phyloP scores from a whole-genome alignment of 2,113 vertebrate species.

The Lagenorhynchus albirostris region DNA sequence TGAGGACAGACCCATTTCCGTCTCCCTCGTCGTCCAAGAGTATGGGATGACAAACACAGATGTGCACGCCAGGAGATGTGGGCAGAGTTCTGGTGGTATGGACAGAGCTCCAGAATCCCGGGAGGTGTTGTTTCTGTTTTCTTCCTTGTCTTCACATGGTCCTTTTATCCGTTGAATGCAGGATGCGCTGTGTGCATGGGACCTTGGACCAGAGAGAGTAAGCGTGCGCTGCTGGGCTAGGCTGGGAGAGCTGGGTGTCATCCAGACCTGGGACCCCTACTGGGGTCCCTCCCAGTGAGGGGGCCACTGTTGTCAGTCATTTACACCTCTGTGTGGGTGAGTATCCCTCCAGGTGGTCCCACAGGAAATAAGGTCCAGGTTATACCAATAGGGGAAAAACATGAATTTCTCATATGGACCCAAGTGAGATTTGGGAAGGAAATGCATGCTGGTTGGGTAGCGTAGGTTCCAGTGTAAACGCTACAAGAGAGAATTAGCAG shows the following conservation, averaged over 20 bases:
- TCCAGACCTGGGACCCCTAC: too few relatives aligned
- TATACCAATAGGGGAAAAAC: background rate
- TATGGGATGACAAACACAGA: background rate
- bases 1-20: background rate
- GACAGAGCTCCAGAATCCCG: background rate
- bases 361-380: background rate
- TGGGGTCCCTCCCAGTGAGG: too few relatives aligned
- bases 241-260: background rate
- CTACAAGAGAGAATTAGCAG: background rate
- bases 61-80: background rate
- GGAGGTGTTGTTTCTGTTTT: background rate
- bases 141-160: background rate
- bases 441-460: background rate
- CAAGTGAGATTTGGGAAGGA: background rate
- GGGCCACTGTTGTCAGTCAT: background rate
- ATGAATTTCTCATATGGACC: background rate
- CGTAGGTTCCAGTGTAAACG: background rate
- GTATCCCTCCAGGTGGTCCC: background rate
- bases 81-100: background rate
- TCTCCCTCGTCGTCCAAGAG: background rate
- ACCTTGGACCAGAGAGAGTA: background rate
- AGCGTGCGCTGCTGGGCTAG: background rate
- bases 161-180: fast-evolving
- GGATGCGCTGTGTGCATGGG: background rate
- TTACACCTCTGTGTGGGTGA: fast-evolving